phyloP scores from a whole-genome alignment of 35 echinoderm and acorn worm species.

The Strongylocentrotus purpuratus region DNA sequence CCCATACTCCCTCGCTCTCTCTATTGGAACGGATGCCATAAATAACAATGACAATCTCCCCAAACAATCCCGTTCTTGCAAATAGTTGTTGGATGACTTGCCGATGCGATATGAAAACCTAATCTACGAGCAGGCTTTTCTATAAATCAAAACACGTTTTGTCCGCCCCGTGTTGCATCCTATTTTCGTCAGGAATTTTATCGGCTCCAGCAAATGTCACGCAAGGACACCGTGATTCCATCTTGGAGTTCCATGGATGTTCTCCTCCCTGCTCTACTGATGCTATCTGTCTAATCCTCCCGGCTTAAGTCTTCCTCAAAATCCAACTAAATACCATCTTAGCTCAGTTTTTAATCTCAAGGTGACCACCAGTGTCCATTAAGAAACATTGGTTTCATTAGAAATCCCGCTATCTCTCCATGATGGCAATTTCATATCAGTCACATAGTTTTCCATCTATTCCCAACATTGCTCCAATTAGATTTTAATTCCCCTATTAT shows the following conservation, averaged over 20 bases:
- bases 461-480: not conserved
- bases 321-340: not conserved
- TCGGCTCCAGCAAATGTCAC: constrained; percentile 6
- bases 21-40: not conserved
- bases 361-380: not conserved
- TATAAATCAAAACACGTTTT: constrained; percentile 19
- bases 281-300: not conserved
- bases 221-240: not conserved
- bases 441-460: not conserved
- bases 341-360: not conserved
- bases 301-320: not conserved
- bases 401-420: not conserved
- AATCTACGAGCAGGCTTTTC: constrained; percentile 16
- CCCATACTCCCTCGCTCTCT: not conserved
- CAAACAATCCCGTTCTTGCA: not conserved
- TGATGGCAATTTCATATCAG: not conserved
- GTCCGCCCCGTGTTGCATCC: not conserved
- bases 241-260: not conserved
- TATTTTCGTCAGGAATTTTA: not conserved
- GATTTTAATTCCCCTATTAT: too few species aligned
- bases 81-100: constrained; percentile 11
- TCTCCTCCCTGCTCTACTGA: not conserved
- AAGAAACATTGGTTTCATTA: not conserved
- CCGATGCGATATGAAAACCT: constrained; percentile 1
- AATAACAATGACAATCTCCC: constrained; percentile 34